Evolutionary conservation across 2,113 vertebrate species (phyloP).

Genomic region (Antidorcas marsupialis): DNA sequence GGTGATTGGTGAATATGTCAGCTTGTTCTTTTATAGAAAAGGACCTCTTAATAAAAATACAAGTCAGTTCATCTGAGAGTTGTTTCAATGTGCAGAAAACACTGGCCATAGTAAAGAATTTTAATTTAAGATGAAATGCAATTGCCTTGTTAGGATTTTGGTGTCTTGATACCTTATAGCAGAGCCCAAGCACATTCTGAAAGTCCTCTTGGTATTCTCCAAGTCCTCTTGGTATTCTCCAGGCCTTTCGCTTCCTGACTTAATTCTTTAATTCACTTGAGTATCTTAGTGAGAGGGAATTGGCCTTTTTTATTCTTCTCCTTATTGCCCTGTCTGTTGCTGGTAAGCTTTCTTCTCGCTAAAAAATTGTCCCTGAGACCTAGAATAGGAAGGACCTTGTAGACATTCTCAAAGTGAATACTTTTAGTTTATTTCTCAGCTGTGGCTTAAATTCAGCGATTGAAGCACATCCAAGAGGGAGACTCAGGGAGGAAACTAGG

Average conservation of each 20-base stretch:
- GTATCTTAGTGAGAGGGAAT: not conserved
- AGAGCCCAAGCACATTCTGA: not conserved
- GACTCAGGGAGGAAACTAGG: not conserved
- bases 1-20: constrained; percentile 34
- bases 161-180: not conserved
- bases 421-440: constrained; percentile 23
- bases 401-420: not conserved
- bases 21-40: constrained; percentile 35
- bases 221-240: not conserved
- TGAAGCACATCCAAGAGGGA: not conserved
- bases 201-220: not conserved
- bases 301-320: not conserved
- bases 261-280: not conserved
- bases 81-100: constrained; percentile 46
- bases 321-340: not conserved
- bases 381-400: not conserved
- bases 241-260: not conserved
- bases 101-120: constrained; percentile 25
- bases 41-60: constrained; percentile 45
- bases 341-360: not conserved
- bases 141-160: constrained; percentile 35
- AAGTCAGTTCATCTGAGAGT: constrained; percentile 33
- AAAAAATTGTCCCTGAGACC: not conserved
- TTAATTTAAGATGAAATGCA: constrained; percentile 60
- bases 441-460: not conserved